Evolutionary conservation across 2,888 invertebrate genomes (phyloP).

Genomic region (Acrocera orbiculus): DNA sequence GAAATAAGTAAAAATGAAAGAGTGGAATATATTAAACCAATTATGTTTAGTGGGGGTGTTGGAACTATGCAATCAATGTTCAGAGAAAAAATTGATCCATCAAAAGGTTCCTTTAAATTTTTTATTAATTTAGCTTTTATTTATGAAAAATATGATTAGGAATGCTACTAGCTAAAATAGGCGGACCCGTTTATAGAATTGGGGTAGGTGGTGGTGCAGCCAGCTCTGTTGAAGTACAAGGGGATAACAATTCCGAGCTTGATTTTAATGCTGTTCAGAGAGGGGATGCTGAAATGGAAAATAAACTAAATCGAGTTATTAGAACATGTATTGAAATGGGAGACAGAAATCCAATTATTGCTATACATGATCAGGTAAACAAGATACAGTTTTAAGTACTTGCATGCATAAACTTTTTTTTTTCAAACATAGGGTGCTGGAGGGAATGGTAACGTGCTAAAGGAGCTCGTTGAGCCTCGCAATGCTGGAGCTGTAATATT

Average conservation of each 20-base stretch:
- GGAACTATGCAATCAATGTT: slow-evolving; percentile 75
- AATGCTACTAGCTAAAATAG: slow-evolving; percentile 85
- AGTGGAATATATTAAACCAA: slow-evolving; percentile 92
- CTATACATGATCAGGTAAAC: slow-evolving; percentile 74
- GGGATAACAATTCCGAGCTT: slow-evolving; percentile 63
- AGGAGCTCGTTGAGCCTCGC: slow-evolving; percentile 83
- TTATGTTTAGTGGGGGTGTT: slow-evolving; percentile 96
- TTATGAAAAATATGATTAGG: slow-evolving; percentile 33
- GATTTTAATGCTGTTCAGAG: slow-evolving; percentile 94
- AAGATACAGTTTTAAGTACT: not conserved
- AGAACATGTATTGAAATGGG: slow-evolving; percentile 77
- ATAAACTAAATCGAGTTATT: slow-evolving; percentile 86
- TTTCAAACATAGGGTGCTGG: slow-evolving; percentile 58
- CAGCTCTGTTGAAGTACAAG: slow-evolving; percentile 88
- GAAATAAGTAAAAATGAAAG: slow-evolving; percentile 44
- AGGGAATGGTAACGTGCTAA: slow-evolving; percentile 94
- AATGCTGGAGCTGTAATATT: slow-evolving; percentile 75
- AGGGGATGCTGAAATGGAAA: slow-evolving; percentile 95
- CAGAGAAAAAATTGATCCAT: slow-evolving; percentile 58
- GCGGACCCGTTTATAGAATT: slow-evolving; percentile 93
- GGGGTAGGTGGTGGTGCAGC: slow-evolving; percentile 99
- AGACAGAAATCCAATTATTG: slow-evolving; percentile 71
- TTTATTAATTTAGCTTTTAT: slow-evolving; percentile 2
- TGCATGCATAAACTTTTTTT: not conserved
- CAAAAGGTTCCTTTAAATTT: slow-evolving; percentile 38